Base-by-base conservation (phyloP, 2,888 invertebrate species). In the Cephalotes varians region DNA sequence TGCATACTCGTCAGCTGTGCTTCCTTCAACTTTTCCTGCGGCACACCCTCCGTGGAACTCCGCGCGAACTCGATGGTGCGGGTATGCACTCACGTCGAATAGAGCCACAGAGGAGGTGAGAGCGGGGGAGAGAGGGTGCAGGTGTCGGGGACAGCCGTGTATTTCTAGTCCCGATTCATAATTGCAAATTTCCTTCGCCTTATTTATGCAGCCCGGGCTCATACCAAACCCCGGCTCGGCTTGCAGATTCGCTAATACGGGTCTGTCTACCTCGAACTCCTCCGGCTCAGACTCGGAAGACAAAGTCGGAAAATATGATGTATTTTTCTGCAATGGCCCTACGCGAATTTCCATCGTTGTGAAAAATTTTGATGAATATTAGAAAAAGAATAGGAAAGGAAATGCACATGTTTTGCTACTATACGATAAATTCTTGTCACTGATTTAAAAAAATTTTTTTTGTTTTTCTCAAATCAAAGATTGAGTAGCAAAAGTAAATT, bases 1-100 rank as follows among this genome's bases (percentile, higher is more conserved):
- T 94, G 94, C 94, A 94, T 94, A 94, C 93, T 94, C 94, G 94
- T 94, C 94, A 94, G 94, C 94, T 94, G 94, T 92, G 94, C 93
- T 94, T 94, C 94, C 94, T 94, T 94, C 94, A 94, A 94, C 94
- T 94, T 94, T 94, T 94, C 94, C 94, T 90, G 92, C 90, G 92
- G 93, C 93, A 92, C 92, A 92, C 92, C 91, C 91, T 89, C 86
- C 84, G 85, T 80, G 81, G 84, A 90, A 88, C 87, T 88, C 88
- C 62, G 83, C 83, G 82, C 80, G 83, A 87, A 87, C 86, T 89
- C 86, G 72, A 25, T 62, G 84, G 85, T 83, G 83, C 85, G 86
- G 85, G 86, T 82, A 88, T 89, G 90, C 90, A 90, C 87, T 88
- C 86, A 73, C 86, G 72, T 76, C 25, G 81, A 74, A 81, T 74